phyloP scores from a whole-genome alignment of 2,888 invertebrate genomes.

The Tupiocoris notatus region DNA sequence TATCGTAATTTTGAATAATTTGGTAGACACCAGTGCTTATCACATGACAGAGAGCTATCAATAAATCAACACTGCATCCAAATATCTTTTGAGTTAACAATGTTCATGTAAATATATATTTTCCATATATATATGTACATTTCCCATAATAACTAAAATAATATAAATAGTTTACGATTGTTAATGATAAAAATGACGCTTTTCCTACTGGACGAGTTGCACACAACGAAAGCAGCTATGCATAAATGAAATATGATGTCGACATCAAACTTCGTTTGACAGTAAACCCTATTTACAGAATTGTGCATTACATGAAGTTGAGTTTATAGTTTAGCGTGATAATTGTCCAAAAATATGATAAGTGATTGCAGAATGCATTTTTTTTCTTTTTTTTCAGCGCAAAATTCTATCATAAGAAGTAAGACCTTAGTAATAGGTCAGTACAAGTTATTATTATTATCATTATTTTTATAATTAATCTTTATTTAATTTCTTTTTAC shows the following conservation, averaged over 20 bases:
- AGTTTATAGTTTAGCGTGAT: conserved; percentile 29
- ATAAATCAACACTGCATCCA: conserved; percentile 44
- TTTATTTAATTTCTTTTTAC: conserved; percentile 1
- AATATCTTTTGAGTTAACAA: conserved; percentile 30
- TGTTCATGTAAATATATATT: conserved; percentile 26
- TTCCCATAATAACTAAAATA: conserved; percentile 43
- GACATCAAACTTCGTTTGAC: conserved; percentile 26
- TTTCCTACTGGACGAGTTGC: conserved; percentile 50
- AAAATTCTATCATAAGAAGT: conserved; percentile 15
- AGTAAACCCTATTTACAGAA: conserved; percentile 40
- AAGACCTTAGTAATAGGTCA: not conserved
- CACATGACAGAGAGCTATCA: conserved; percentile 46
- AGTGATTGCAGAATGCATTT: conserved; percentile 28
- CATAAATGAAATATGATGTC: conserved; percentile 42
- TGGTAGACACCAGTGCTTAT: conserved; percentile 46
- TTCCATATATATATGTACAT: conserved; percentile 40
- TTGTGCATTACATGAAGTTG: conserved; percentile 42
- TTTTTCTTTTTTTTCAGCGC: conserved; percentile 6
- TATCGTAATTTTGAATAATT: conserved; percentile 46
- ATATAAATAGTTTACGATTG: conserved; percentile 45
- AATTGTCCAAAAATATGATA: conserved; percentile 30
- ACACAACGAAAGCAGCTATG: conserved; percentile 47
- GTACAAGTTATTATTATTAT: not conserved
- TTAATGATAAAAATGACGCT: conserved; percentile 33
- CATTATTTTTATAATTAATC: not conserved